These are phyloP conservation scores for Anser brachyrhynchus DNA, from an alignment of 2,113 vertebrate species.

Conservation along the genomic window DNA sequence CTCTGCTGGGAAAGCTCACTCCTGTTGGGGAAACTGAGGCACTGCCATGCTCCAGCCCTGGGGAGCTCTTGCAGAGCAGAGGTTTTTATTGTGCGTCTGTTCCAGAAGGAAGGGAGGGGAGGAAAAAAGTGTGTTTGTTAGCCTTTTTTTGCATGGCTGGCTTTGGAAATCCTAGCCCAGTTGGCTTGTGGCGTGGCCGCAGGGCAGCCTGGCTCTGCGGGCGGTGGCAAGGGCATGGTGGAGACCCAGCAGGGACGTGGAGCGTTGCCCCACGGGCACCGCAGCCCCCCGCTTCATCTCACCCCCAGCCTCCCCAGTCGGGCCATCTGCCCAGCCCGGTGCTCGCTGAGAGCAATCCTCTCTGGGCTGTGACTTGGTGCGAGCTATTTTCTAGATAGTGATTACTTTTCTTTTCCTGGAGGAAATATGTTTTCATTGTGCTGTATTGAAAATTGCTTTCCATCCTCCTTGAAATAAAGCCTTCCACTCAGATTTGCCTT, in stretches of 20 bases:
- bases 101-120: neutral
- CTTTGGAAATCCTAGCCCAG: neutral
- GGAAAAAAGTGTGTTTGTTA: neutral
- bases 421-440: constrained; percentile 39
- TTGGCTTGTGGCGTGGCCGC: too few species aligned
- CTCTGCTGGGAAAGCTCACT: neutral
- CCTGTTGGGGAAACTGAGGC: constrained; percentile 7
- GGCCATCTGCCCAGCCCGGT: neutral
- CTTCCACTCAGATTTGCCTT: constrained; percentile 39
- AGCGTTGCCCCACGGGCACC: neutral
- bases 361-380: constrained; percentile 27
- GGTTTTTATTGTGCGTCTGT: neutral
- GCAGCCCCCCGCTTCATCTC: too few species aligned
- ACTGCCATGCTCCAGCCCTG: rapidly evolving
- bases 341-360: neutral
- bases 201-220: neutral
- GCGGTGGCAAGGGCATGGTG: neutral
- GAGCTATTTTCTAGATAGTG: constrained; percentile 44
- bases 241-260: too few species aligned
- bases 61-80: neutral
- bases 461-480: constrained; percentile 44
- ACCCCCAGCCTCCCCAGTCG: neutral
- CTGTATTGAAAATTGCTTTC: constrained; percentile 38
- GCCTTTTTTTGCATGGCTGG: too few species aligned
- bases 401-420: constrained; percentile 27